Evolutionary conservation across 2,888 invertebrate genomes (phyloP).

Genomic region (Drosophila imparisetae): DNA sequence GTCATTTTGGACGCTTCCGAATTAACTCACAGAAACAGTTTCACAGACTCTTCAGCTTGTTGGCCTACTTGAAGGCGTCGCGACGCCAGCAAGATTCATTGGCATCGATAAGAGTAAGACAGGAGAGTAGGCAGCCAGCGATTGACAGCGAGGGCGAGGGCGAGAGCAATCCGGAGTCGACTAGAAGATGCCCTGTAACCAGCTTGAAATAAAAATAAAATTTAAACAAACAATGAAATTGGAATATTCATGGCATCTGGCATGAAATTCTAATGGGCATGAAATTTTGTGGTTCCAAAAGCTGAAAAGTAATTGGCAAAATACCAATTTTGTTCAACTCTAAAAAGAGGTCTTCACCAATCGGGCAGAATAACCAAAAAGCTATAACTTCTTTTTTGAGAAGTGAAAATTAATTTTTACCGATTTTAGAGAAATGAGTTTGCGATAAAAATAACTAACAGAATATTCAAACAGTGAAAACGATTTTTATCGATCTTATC

Average conservation of each 20-base stretch:
- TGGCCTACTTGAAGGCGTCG: constrained; percentile 62
- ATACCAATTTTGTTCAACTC: not conserved
- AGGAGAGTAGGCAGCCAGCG: not conserved
- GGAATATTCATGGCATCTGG: not conserved
- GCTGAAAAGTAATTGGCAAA: not conserved
- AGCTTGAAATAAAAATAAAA: not conserved
- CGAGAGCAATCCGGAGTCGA: not conserved
- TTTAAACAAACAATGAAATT: not conserved
- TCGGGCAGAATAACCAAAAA: not conserved
- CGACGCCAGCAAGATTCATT: constrained; percentile 66
- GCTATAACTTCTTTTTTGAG: not conserved
- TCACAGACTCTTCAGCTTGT: constrained; percentile 24
- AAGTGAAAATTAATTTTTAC: not conserved
- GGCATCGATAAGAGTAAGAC: constrained; percentile 54
- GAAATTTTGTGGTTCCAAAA: not conserved
- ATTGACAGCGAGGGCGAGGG: not conserved
- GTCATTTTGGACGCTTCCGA: constrained; percentile 61
- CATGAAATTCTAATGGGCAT: not conserved
- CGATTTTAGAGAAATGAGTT: not conserved
- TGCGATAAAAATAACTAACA: not conserved
- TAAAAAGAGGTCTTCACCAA: fast-evolving
- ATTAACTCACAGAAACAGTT: constrained; percentile 56
- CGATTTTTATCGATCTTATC: not conserved
- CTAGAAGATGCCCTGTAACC: not conserved
- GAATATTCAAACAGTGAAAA: not conserved